These are phyloP conservation scores for Julus scandinavius DNA, from an alignment of 2,888 invertebrate species.

Conservation along the genomic window DNA sequence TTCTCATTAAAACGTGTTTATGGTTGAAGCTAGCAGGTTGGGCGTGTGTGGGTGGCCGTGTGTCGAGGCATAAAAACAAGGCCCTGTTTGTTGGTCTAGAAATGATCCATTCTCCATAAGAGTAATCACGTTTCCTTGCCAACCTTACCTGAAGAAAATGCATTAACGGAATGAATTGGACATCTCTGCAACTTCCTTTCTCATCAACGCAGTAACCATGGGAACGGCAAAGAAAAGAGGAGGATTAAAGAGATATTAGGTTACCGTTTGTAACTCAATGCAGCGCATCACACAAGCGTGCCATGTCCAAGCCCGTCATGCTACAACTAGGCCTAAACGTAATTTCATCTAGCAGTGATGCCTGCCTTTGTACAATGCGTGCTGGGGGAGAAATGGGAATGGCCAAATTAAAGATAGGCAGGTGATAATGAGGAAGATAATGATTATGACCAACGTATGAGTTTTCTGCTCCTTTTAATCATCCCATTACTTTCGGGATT, in stretches of 20 bases:
- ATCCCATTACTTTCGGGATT: conserved; percentile 31
- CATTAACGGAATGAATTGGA: conserved; percentile 43
- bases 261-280: conserved; percentile 37
- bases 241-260: conserved; percentile 46
- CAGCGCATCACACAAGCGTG: neutral
- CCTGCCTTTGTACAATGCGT: neutral
- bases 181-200: conserved; percentile 46
- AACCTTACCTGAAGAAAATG: conserved; percentile 43
- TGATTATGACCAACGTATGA: conserved; percentile 45
- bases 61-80: conserved; percentile 21
- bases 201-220: conserved; percentile 6
- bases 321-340: conserved; percentile 10
- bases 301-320: neutral
- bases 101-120: conserved; percentile 43
- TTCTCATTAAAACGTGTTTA: conserved; percentile 45
- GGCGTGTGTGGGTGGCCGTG: neutral
- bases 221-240: conserved; percentile 14
- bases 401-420: conserved; percentile 41
- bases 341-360: conserved; percentile 24
- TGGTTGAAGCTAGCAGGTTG: neutral
- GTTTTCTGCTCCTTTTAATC: conserved; percentile 43
- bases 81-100: conserved; percentile 21
- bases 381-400: conserved; percentile 8
- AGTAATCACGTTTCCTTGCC: conserved; percentile 46
- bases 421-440: conserved; percentile 43